Conservation (phyloP, 2,113 vertebrate species). For the Delphinus delphis region DNA sequence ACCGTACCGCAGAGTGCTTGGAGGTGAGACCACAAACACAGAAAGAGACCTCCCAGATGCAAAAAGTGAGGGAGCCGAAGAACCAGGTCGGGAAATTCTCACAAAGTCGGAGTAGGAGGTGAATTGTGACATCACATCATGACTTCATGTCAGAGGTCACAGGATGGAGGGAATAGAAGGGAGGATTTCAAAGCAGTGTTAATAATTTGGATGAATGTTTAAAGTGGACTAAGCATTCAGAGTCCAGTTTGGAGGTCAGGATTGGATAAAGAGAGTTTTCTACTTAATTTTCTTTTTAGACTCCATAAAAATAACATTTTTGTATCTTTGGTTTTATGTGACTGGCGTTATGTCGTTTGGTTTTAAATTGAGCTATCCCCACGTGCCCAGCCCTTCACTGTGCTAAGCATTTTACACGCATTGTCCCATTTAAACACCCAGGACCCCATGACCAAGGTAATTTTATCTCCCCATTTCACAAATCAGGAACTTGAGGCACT, state of each 20-base stretch:
- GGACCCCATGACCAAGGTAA: neutral
- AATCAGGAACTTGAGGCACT: neutral
- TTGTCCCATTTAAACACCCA: constrained; percentile 16
- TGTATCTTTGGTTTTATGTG: neutral
- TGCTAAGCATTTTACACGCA: neutral
- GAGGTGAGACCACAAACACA: neutral
- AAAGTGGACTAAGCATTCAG: neutral
- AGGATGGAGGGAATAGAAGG: neutral
- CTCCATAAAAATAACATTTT: constrained; percentile 23
- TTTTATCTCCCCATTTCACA: constrained; percentile 6
- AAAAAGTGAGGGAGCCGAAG: neutral
- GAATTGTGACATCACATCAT: constrained; percentile 63
- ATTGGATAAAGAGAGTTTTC: neutral
- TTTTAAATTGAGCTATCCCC: neutral
- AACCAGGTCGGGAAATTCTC: constrained; percentile 3
- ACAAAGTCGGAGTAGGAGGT: neutral
- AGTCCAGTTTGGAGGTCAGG: neutral
- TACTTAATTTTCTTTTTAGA: neutral
- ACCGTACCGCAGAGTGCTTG: neutral
- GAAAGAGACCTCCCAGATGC: neutral
- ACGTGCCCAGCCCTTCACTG: neutral
- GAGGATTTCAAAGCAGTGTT: neutral
- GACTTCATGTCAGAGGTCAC: constrained; percentile 43
- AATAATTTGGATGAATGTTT: constrained; percentile 28
- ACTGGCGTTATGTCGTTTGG: neutral